A percentile compares a stretch with the other conserved stretches of the same genome.
phyloP scores from a whole-genome alignment of 2,797 vertebrate genomes.

The Lacerta bilineata region DNA sequence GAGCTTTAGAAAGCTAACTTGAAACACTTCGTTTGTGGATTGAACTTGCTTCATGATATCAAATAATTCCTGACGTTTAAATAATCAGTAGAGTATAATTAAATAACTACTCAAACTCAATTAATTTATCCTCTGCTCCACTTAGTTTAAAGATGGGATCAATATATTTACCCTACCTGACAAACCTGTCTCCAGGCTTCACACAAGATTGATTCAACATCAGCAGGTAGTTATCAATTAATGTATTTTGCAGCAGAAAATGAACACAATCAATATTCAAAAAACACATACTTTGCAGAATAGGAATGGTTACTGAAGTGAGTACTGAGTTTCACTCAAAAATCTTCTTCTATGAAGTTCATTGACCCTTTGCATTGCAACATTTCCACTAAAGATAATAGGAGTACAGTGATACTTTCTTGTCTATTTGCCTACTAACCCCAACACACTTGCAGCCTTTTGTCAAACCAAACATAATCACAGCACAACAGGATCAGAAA shows the following conservation, averaged over 20 bases:
- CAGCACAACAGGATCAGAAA: background rate
- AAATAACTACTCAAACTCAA: conserved; percentile 67
- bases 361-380: background rate
- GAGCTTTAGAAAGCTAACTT: background rate
- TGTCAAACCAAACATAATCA: background rate
- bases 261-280: conserved; percentile 68
- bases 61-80: conserved; percentile 50
- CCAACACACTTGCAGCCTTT: background rate
- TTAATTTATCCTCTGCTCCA: conserved; percentile 61
- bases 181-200: conserved; percentile 53
- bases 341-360: background rate
- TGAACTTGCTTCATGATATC: conserved; percentile 56
- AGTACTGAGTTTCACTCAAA: conserved; percentile 43
- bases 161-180: conserved; percentile 70
- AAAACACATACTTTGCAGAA: conserved; percentile 60
- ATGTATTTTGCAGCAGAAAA: conserved; percentile 70
- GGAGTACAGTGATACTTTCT: background rate
- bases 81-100: conserved; percentile 55
- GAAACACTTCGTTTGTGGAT: conserved; percentile 37
- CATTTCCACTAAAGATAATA: conserved; percentile 23
- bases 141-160: conserved; percentile 69
- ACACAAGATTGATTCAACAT: conserved; percentile 69
- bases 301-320: conserved; percentile 60
- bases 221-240: conserved; percentile 75
- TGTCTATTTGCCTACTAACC: background rate